Evolutionary conservation across 2,888 invertebrate genomes (phyloP).

Genomic region (Cecidostiba fungosa): DNA sequence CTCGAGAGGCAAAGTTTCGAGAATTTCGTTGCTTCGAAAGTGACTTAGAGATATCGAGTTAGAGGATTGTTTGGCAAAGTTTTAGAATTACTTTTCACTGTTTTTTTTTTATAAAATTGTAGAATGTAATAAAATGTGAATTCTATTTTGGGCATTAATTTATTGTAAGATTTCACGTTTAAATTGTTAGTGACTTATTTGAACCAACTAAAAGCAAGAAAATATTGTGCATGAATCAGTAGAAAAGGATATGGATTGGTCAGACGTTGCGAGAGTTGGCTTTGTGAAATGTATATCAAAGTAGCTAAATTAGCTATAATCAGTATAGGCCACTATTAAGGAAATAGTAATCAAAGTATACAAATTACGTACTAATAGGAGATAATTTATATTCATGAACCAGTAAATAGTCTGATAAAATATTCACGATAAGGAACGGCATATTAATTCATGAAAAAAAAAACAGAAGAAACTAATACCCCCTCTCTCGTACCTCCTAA

Average conservation of each 20-base stretch:
- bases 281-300: neutral
- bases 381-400: conserved; percentile 16
- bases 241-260: neutral
- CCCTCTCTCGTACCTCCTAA: neutral
- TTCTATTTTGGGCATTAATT: too few species aligned
- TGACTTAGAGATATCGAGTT: neutral
- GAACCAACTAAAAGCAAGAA: too few species aligned
- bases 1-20: neutral
- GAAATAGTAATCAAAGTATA: conserved; percentile 13
- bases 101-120: too few species aligned
- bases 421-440: conserved; percentile 6
- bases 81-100: too few species aligned
- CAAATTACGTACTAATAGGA: neutral
- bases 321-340: neutral
- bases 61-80: neutral
- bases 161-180: too few species aligned
- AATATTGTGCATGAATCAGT: too few species aligned
- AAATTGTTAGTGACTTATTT: too few species aligned
- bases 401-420: neutral
- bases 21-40: neutral
- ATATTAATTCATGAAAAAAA: neutral
- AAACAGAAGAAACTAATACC: neutral
- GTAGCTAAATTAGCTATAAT: neutral
- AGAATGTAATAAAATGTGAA: too few species aligned
- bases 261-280: neutral